These are phyloP conservation scores for Heterohyrax brucei DNA, from an alignment of 2,797 vertebrate species.

Conservation along the genomic window DNA sequence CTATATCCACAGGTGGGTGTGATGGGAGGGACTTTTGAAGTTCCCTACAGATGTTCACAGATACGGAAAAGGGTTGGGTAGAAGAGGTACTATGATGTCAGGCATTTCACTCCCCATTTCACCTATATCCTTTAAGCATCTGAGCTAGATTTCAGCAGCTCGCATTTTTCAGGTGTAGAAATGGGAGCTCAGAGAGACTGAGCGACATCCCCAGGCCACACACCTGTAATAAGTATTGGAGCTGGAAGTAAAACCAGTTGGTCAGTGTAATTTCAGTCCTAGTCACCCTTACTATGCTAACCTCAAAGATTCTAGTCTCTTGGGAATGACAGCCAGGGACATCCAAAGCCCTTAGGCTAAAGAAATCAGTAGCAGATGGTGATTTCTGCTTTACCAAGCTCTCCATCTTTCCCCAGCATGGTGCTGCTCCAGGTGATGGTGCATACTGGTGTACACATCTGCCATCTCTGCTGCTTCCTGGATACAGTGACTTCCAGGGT, in stretches of 20 bases:
- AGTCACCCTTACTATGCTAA: neutral
- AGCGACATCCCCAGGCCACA: neutral
- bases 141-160: neutral
- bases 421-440: no score
- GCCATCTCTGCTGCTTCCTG: neutral
- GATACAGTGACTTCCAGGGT: neutral
- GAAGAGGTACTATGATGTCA: neutral
- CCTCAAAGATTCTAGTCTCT: neutral
- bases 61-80: neutral
- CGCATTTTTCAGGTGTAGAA: neutral
- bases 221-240: neutral
- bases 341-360: neutral
- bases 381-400: neutral
- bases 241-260: neutral
- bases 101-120: neutral
- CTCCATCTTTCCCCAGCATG: neutral
- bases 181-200: neutral
- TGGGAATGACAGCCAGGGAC: neutral
- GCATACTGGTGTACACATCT: neutral
- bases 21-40: neutral
- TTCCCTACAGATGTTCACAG: neutral
- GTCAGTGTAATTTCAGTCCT: neutral
- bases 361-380: neutral
- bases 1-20: no score
- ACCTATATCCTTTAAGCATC: neutral